phyloP scores from a whole-genome alignment of 2,113 vertebrate genomes.

The Sylvietta virens region DNA sequence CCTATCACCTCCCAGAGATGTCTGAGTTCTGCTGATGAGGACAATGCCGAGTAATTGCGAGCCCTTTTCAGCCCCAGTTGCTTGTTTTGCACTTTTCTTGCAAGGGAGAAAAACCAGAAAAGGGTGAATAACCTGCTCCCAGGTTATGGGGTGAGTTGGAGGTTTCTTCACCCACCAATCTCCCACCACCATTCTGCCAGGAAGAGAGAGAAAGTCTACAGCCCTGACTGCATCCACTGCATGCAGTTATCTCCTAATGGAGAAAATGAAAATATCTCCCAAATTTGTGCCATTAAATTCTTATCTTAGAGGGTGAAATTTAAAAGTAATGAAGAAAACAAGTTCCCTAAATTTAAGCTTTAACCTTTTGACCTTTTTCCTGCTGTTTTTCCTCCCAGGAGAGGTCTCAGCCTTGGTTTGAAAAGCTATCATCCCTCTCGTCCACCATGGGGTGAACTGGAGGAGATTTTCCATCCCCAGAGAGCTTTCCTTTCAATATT shows the following conservation, averaged over 20 bases:
- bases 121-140: not conserved
- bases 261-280: not conserved
- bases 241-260: not conserved
- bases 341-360: not conserved
- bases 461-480: slow-evolving; percentile 18
- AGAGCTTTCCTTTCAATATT: slow-evolving; percentile 17
- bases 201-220: not conserved
- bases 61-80: not conserved
- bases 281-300: not conserved
- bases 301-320: not conserved
- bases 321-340: slow-evolving; percentile 20
- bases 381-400: not conserved
- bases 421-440: not conserved
- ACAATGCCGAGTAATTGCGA: not conserved
- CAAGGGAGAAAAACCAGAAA: not conserved
- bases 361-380: slow-evolving; percentile 6
- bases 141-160: not conserved
- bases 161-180: not conserved
- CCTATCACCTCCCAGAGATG: not conserved
- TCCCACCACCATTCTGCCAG: not conserved
- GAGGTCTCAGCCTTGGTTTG: not conserved
- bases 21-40: not conserved
- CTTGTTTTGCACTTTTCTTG: not conserved
- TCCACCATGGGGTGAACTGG: not conserved
- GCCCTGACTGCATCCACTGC: fast-evolving